Conservation (phyloP, 2,797 vertebrate species). For the Corythornis leucogaster region DNA sequence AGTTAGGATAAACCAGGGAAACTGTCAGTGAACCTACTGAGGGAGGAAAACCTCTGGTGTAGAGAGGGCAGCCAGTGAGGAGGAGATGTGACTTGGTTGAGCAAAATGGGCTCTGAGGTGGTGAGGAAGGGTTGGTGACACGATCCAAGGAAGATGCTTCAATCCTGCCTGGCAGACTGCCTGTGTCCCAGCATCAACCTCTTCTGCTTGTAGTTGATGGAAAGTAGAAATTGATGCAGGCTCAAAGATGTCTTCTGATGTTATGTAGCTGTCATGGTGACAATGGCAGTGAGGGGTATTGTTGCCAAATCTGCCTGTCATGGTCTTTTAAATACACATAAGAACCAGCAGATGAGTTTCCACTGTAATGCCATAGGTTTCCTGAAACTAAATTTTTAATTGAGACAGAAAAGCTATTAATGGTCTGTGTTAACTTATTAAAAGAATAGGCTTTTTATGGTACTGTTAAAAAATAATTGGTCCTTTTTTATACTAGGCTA, state of each 20-base stretch:
- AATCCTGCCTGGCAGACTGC: background rate
- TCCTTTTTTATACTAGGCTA: background rate
- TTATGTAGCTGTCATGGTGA: background rate
- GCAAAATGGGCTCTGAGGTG: background rate
- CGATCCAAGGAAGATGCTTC: background rate
- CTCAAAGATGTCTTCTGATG: background rate
- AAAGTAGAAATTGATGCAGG: background rate
- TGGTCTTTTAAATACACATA: background rate
- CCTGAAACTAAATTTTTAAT: background rate
- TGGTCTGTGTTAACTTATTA: background rate
- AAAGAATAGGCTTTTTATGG: background rate
- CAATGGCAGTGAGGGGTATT: background rate
- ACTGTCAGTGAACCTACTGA: background rate
- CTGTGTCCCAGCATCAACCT: background rate
- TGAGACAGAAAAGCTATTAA: background rate
- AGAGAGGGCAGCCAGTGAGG: background rate
- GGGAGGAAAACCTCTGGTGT: background rate
- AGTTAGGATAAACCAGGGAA: background rate
- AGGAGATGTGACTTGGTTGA: background rate
- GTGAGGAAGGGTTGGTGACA: background rate
- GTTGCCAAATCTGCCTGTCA: background rate
- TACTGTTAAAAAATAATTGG: background rate
- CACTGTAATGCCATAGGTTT: background rate
- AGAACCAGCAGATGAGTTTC: background rate
- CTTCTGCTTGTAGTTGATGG: fast-evolving